Percentiles rank a stretch among this genome's conserved stretches.
Conservation (phyloP, 2,797 vertebrate genomes). For the Catharus ustulatus region DNA sequence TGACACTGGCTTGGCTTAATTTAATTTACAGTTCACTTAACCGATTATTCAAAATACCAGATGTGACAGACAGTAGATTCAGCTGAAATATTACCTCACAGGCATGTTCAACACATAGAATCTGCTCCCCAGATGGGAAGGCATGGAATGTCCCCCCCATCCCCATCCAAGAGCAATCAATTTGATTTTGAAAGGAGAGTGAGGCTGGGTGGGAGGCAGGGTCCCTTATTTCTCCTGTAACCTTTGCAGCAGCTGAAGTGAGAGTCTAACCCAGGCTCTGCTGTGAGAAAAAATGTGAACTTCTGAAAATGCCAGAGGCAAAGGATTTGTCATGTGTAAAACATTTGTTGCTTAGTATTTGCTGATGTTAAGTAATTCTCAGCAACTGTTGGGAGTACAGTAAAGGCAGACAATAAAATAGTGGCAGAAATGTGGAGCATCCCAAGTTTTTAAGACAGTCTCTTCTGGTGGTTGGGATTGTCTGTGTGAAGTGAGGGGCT, state of each 20-base stretch:
- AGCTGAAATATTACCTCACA: slow-evolving; percentile 8
- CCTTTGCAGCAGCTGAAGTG: background rate
- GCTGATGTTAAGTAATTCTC: background rate
- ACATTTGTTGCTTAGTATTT: slow-evolving; percentile 1
- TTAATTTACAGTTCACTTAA: slow-evolving; percentile 63
- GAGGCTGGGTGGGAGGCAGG: background rate
- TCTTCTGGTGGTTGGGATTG: background rate
- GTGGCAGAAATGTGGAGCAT: background rate
- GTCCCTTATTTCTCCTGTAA: background rate
- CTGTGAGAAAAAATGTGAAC: background rate
- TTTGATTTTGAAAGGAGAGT: background rate
- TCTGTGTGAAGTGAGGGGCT: background rate
- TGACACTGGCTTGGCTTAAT: slow-evolving; percentile 57
- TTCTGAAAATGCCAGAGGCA: background rate
- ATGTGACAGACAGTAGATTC: slow-evolving; percentile 18
- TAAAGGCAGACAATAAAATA: background rate
- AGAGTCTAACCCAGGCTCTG: background rate
- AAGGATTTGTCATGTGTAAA: slow-evolving; percentile 7
- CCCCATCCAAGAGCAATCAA: background rate
- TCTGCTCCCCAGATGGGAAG: background rate
- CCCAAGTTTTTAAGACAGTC: background rate
- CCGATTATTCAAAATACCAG: slow-evolving; percentile 59
- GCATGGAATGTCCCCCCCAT: background rate
- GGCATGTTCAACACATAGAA: background rate
- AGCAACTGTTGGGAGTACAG: background rate